A percentile compares a stretch with the other conserved stretches of the same genome.
Conservation (phyloP, 2,113 vertebrate species). For the Gadus chalcogrammus region DNA sequence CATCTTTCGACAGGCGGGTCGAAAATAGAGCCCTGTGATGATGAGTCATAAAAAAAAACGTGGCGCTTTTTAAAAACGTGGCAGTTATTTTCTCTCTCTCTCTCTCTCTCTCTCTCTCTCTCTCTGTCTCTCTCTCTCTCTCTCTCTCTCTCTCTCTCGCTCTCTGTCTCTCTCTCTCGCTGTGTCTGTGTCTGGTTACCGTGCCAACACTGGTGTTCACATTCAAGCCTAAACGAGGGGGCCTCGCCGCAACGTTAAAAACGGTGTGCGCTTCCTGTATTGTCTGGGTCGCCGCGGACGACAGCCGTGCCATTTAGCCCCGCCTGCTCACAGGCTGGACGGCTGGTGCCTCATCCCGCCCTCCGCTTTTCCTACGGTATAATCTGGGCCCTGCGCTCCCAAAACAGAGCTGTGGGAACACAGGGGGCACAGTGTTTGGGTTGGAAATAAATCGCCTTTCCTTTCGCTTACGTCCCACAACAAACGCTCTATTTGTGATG, state of each 20-base stretch:
- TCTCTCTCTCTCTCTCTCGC: not conserved
- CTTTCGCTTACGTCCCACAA: constrained; percentile 32
- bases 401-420: constrained; percentile 16
- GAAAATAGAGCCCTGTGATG: not conserved
- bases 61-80: not conserved
- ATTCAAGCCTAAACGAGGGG: not conserved
- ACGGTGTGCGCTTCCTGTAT: not conserved
- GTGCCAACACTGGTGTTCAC: not conserved
- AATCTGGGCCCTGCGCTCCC: constrained; percentile 15
- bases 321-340: too few species aligned
- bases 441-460: constrained; percentile 34
- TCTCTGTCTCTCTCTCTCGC: not conserved
- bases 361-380: constrained; percentile 1
- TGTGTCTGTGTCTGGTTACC: not conserved
- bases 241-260: not conserved
- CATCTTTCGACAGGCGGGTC: not conserved
- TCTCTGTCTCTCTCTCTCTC: not conserved
- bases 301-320: too few species aligned
- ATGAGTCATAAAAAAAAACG: not conserved
- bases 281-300: not conserved
- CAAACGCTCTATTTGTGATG: constrained; percentile 31
- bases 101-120: not conserved
- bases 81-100: not conserved
- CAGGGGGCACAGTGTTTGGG: constrained; percentile 11
- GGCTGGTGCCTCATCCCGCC: not conserved